phyloP scores from a whole-genome alignment of 2,797 vertebrate species.

The Mycteria americana region DNA sequence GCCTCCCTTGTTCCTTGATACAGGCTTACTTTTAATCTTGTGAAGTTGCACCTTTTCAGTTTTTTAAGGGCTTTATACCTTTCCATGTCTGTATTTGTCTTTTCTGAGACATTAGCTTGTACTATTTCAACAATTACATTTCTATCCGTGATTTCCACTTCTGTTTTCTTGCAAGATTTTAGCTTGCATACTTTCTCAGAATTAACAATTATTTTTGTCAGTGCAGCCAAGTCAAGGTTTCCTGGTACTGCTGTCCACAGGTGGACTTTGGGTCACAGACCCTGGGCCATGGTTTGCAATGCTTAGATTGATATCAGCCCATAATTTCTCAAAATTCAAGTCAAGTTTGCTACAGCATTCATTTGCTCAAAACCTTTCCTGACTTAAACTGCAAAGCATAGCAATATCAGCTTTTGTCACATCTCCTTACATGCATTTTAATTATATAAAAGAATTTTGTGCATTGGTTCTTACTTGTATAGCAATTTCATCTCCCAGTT shows the following conservation, averaged over 20 bases:
- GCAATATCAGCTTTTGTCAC: not conserved
- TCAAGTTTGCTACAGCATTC: not conserved
- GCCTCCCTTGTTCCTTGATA: not conserved
- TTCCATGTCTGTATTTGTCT: not conserved
- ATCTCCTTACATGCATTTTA: not conserved
- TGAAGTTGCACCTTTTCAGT: rapidly evolving
- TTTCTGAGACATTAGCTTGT: not conserved
- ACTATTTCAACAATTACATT: not conserved
- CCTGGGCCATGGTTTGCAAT: not conserved
- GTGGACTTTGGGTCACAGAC: not conserved
- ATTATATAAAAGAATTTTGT: not conserved
- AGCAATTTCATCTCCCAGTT: not conserved
- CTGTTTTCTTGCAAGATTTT: not conserved
- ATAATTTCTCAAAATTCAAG: not conserved
- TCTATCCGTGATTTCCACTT: not conserved
- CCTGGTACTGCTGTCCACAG: not conserved
- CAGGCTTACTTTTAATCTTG: not conserved
- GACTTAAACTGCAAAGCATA: not conserved
- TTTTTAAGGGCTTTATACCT: not conserved
- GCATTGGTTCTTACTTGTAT: not conserved
- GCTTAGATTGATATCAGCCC: not conserved
- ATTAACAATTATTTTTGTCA: not conserved
- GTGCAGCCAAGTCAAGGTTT: not conserved
- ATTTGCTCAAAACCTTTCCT: not conserved
- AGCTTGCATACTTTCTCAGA: not conserved